phyloP scores from a whole-genome alignment of 2,113 vertebrate species.

The Pangasianodon gigas region DNA sequence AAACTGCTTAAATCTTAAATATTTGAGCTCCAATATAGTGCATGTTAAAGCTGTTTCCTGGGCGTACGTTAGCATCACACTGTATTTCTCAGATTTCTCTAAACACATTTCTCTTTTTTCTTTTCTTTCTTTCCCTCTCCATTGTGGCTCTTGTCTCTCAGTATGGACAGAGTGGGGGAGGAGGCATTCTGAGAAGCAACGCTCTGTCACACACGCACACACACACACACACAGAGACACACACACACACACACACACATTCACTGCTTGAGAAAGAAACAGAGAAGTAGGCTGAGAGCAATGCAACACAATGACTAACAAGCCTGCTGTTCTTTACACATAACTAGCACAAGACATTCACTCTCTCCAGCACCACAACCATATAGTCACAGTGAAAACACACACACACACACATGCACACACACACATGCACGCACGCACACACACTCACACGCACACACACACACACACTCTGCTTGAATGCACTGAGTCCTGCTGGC shows the following conservation, averaged over 20 bases:
- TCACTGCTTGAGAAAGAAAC: constrained; percentile 29
- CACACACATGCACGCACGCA: background rate
- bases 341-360: constrained; percentile 4
- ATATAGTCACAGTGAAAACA: constrained; percentile 1
- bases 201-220: constrained; percentile 25
- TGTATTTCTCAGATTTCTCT: constrained; percentile 1
- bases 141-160: constrained; percentile 33
- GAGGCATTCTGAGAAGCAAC: constrained; percentile 45
- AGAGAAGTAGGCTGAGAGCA: constrained; percentile 33
- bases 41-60: background rate
- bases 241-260: constrained; percentile 23
- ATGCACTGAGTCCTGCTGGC: constrained; percentile 13
- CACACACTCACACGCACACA: background rate
- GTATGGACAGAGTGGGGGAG: constrained; percentile 44
- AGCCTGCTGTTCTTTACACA: constrained; percentile 34
- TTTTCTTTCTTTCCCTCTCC: constrained; percentile 1
- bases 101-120: constrained; percentile 11
- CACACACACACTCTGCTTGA: constrained; percentile 13
- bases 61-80: background rate
- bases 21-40: too few relatives aligned
- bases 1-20: background rate
- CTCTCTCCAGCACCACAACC: background rate
- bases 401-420: background rate
- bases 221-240: constrained; percentile 25
- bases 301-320: constrained; percentile 39